Evolutionary conservation across 2,797 vertebrate genomes (phyloP).

Genomic region (Saxicola maurus): DNA sequence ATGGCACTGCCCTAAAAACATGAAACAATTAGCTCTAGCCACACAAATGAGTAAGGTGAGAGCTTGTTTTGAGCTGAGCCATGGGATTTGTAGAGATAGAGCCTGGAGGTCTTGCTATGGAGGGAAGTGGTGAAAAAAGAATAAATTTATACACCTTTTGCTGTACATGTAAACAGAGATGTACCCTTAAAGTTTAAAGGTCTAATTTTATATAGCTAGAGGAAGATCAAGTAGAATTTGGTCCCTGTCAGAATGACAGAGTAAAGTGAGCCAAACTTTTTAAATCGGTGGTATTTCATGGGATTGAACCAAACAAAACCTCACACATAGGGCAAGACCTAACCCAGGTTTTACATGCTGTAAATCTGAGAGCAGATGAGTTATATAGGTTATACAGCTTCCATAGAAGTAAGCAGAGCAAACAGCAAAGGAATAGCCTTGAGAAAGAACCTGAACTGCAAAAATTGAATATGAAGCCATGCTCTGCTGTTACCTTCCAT

Average conservation of each 20-base stretch:
- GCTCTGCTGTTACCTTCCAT: background rate
- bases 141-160: background rate
- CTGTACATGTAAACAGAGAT: background rate
- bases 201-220: background rate
- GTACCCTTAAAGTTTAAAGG: background rate
- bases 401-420: background rate
- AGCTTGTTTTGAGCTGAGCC: background rate
- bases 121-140: background rate
- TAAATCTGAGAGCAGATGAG: background rate
- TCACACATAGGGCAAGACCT: fast-evolving
- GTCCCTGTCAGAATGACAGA: background rate
- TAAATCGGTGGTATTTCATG: fast-evolving
- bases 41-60: background rate
- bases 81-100: background rate
- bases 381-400: background rate
- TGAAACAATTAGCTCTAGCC: background rate
- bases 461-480: background rate
- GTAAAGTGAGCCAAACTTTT: background rate
- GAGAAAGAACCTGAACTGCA: background rate
- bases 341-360: background rate
- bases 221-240: background rate
- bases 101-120: background rate
- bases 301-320: background rate
- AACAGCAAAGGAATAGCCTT: background rate
- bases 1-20: background rate